Base-by-base conservation (phyloP, 92 coral and sea anemone species). In the Meandrina meandrites region DNA sequence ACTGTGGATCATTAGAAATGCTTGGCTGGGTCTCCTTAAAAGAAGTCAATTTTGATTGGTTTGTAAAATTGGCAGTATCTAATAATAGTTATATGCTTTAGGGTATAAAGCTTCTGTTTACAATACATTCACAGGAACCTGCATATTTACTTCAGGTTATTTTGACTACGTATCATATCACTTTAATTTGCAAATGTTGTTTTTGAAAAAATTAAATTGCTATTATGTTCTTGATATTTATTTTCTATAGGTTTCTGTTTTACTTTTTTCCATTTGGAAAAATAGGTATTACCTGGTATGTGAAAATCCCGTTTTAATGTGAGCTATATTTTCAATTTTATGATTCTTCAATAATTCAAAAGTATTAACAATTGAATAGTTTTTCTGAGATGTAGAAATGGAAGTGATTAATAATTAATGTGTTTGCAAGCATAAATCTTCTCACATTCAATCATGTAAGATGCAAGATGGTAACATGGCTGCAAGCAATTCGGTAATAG, bases 371-470 rank as follows among this genome's bases (percentile, higher is more conserved):
- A 37, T 64, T 14, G 35, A 80, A 64, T 36, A 19, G 40, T 62
- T 81, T 67, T 81, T 80, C n/a, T 3, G 9, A 40, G 58, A 30
- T 28, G 10, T 81, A 40, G 75, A 81, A 81, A 16, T 81, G 40
- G 67, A 77, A 48, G 74, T 37, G n/a, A 78, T 80, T 12, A 77
- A 86, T 77, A 85, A 75, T 75, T 45, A 35, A 76, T 72, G 72
- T 86, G 83, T 79, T 86, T 77, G 76, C 47, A 86, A 64, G 83
- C 51, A 66, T 58, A 15, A 37, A 22, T 75, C 51, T 75, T 45
- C 78, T 50, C 47, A 18, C 47, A 8, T 36, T 37, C 4, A 40
- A 40, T 2, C 45, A 34, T 1, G 53, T 77, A 31, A 40, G 40
- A 34, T 32, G 45, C 24, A 21, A 35, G 28, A 73, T 73, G 78